phyloP scores from a whole-genome alignment of 2,888 invertebrate genomes.

The Cactoblastis cactorum region DNA sequence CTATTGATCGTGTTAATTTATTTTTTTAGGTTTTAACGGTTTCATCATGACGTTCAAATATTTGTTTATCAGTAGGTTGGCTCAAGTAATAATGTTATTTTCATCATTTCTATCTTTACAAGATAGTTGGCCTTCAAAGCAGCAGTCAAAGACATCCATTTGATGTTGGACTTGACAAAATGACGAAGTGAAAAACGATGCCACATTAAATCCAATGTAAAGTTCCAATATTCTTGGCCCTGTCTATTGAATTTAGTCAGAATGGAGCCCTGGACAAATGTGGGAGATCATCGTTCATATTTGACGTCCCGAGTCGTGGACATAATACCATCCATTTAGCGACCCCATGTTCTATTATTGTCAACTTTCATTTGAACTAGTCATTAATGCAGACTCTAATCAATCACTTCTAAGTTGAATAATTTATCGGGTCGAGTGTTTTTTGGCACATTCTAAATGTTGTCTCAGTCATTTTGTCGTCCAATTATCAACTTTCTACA shows the following conservation, averaged over 20 bases:
- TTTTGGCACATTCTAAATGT: conserved; percentile 40
- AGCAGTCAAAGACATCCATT: conserved; percentile 21
- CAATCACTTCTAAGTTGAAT: conserved; percentile 47
- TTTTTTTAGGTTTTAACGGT: conserved; percentile 70
- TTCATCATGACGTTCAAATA: conserved; percentile 69
- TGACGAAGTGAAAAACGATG: conserved; percentile 33
- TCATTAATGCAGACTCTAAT: conserved; percentile 60
- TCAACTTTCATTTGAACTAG: conserved; percentile 46
- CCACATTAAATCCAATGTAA: conserved; percentile 40
- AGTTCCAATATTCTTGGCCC: conserved; percentile 36
- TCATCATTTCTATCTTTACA: conserved; percentile 21
- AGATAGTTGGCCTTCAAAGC: conserved; percentile 29
- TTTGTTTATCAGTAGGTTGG: conserved; percentile 43
- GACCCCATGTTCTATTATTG: conserved; percentile 55
- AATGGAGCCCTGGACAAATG: conserved; percentile 52
- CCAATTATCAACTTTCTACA: conserved; percentile 65
- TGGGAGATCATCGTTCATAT: conserved; percentile 62
- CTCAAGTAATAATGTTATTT: conserved; percentile 37
- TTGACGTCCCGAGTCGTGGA: conserved; percentile 54
- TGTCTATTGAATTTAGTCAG: conserved; percentile 44
- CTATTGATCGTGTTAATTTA: conserved; percentile 67
- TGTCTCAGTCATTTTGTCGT: conserved; percentile 32
- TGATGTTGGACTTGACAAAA: conserved; percentile 30
- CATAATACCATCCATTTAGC: conserved; percentile 66
- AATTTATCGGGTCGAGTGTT: conserved; percentile 24